A percentile compares a stretch with the other conserved stretches of the same genome.
phyloP scores from a whole-genome alignment of 2,113 vertebrate genomes.

The Rhinolophus sinicus region DNA sequence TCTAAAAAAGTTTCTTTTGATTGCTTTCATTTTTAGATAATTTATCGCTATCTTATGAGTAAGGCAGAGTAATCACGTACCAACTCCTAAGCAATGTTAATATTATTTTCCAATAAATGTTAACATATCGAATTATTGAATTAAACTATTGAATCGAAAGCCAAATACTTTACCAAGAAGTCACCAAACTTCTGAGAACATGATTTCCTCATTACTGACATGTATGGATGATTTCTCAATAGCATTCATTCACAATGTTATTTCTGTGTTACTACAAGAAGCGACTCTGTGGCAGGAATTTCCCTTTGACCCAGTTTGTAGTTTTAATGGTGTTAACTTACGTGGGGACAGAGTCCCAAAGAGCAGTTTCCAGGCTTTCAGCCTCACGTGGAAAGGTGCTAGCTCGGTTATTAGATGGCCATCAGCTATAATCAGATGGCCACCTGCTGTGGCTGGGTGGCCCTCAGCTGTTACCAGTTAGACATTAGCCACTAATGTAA shows the following conservation, averaged over 20 bases:
- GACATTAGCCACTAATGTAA: too few relatives aligned
- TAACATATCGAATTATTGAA: not conserved
- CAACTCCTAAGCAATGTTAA: not conserved
- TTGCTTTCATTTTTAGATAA: not conserved
- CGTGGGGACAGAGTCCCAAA: too few relatives aligned
- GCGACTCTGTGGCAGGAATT: not conserved
- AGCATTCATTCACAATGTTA: not conserved
- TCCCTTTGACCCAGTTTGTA: not conserved
- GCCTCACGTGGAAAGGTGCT: too few relatives aligned
- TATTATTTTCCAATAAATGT: not conserved
- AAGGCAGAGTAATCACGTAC: not conserved
- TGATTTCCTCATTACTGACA: not conserved
- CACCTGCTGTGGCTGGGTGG: too few relatives aligned
- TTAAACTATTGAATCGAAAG: conserved; percentile 19
- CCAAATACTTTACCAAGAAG: not conserved
- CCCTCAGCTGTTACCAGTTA: too few relatives aligned
- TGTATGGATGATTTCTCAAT: accelerated
- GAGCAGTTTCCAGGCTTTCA: too few relatives aligned
- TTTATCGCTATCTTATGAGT: not conserved
- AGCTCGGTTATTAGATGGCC: too few relatives aligned
- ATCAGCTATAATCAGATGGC: too few relatives aligned
- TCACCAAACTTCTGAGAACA: not conserved
- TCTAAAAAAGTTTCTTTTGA: not conserved
- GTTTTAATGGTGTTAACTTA: not conserved
- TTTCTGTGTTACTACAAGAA: not conserved